Evolutionary conservation across 2,888 invertebrate genomes (phyloP).

Genomic region (Nematopogon swammerdamellus): DNA sequence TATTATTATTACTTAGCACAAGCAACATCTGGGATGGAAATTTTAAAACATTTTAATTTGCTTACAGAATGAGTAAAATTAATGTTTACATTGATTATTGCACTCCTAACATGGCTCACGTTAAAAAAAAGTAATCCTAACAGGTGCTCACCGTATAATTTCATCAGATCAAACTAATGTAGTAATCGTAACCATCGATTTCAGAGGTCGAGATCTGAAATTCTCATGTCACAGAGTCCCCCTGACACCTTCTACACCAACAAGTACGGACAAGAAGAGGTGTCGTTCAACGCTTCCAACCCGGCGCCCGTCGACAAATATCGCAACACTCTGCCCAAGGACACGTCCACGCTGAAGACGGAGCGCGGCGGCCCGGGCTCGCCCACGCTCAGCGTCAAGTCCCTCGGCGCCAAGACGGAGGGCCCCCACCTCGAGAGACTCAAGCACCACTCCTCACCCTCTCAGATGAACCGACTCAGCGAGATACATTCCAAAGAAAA

Average conservation of each 20-base stretch:
- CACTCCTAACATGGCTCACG: no score
- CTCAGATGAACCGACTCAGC: conserved; percentile 25
- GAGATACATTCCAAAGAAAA: conserved; percentile 10
- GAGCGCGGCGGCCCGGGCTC: conserved; percentile 17
- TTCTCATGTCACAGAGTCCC: conserved; percentile 40
- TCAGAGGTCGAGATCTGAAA: conserved; percentile 44
- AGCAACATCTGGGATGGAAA: no score
- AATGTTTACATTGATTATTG: no score
- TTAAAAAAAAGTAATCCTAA: no score
- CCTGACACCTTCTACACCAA: conserved; percentile 21
- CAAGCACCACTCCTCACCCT: conserved; percentile 30
- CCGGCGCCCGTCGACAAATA: conserved; percentile 9
- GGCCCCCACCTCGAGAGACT: conserved; percentile 19
- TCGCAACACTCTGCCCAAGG: conserved; percentile 5
- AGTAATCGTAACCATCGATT: conserved; percentile 15
- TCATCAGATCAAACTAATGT: not conserved
- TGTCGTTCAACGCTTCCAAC: conserved; percentile 10
- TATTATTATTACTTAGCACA: no score
- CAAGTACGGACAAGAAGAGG: conserved; percentile 10
- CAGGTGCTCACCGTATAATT: not conserved
- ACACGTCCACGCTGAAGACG: conserved; percentile 5
- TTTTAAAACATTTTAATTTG: no score
- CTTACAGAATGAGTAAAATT: no score
- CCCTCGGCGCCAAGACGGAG: conserved; percentile 21
- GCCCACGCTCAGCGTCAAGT: conserved; percentile 27